Base-by-base conservation (phyloP, 2,113 vertebrate genomes). In the Grammomys surdaster region DNA sequence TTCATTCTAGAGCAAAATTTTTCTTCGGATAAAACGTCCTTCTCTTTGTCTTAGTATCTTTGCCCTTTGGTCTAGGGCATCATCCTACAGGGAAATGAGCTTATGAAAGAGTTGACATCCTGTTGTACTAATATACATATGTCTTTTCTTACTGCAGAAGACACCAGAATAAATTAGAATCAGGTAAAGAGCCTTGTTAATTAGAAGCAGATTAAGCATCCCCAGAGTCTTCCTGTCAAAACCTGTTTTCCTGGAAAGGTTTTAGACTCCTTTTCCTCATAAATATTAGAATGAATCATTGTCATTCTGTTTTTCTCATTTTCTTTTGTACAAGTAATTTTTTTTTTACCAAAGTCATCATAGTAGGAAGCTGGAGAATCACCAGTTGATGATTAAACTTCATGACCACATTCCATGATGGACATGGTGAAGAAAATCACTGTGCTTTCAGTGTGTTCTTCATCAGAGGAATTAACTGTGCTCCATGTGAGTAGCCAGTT, bases 401-500 rank as follows among this genome's bases (percentile, higher is more conserved):
- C 2, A 24, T 80, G 17, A 54, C 0, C 0, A 19, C 58, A 2
- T n/a, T 97, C 90, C 81, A 40, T 40, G 26, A 19, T 48, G 94
- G 70, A 82, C 48, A 91, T 36, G 40, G 2, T 36, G 1, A 40
- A 91, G 80, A 91, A 88, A 33, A 17, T 51, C 2, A 4, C 10
- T 0, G 1, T n/a, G 33, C 91, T 88, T 93, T 92, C 91, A 43
- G 43, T 58, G 72, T 31, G 10, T 46, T 16, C 51, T 7, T 63
- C 75, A 82, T 26, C 22, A 4, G 14, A 26, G 67, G 22, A 78
- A 10, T 54, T 84, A 67, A 86, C 75, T 81, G 24, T 82, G 24
- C 93, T 97, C 80, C 43, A 51, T 73, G 12, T 97, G 89, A 97
- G 58, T 92, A 93, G 26, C 46, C 43, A 92, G 94, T 90, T 98